These are phyloP conservation scores for Melanostoma scalare DNA, from an alignment of 2,888 invertebrate genomes.

Conservation along the genomic window DNA sequence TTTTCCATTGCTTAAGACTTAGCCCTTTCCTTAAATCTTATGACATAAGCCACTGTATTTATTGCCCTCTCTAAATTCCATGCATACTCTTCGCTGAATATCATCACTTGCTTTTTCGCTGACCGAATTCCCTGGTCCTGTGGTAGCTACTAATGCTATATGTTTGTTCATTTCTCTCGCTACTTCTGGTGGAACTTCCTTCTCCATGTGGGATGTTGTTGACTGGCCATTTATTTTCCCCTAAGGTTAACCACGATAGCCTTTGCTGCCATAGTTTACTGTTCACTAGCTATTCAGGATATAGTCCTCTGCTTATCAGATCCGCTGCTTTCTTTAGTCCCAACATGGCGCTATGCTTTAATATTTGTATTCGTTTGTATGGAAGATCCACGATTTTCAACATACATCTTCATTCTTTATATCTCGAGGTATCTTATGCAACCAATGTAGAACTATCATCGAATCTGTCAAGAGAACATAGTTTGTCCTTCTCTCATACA, in stretches of 20 bases:
- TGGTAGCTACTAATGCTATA: no score
- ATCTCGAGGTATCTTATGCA: constrained; percentile 11
- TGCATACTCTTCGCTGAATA: neutral
- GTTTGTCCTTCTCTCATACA: neutral
- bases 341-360: constrained; percentile 15
- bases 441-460: constrained; percentile 40
- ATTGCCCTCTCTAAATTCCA: neutral
- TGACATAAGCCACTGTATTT: neutral
- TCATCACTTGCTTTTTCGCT: neutral
- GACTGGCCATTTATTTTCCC: constrained; percentile 28
- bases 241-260: constrained; percentile 7
- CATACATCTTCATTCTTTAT: constrained; percentile 28
- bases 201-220: neutral
- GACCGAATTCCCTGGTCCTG: neutral
- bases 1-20: neutral
- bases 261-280: constrained; percentile 40
- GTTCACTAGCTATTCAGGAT: constrained; percentile 13
- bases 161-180: neutral
- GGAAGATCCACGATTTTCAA: constrained; percentile 25
- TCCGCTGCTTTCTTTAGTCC: constrained; percentile 47
- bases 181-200: constrained; percentile 1
- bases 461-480: constrained; percentile 52
- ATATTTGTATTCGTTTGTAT: constrained; percentile 21
- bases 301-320: constrained; percentile 24
- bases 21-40: neutral